Percentiles rank a stretch among this genome's conserved stretches.
These are phyloP conservation scores for Drosophila nigrodunni DNA, from an alignment of 1,140 invertebrate genomes.

Conservation along the genomic window DNA sequence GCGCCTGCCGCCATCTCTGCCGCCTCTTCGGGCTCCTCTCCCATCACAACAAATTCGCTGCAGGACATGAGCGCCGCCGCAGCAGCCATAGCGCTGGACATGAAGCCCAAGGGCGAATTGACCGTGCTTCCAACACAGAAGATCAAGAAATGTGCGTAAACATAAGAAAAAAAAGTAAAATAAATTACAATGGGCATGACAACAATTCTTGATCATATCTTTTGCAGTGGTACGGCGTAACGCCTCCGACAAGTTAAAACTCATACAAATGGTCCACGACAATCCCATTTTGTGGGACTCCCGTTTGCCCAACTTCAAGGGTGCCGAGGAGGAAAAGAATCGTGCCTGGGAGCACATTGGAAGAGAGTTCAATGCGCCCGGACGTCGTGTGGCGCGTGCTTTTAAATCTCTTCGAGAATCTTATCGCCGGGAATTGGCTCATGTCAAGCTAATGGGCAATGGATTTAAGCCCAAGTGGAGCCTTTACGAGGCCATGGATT, in stretches of 20 bases:
- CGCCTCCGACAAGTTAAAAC: conserved; percentile 79
- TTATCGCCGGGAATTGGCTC: conserved; percentile 78
- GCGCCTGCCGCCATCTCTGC: conserved; percentile 57
- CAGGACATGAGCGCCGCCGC: conserved; percentile 74
- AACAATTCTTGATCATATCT: conserved; percentile 5
- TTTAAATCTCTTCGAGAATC: conserved; percentile 82
- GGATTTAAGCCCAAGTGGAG: conserved; percentile 83
- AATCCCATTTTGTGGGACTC: conserved; percentile 83
- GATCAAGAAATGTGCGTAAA: conserved; percentile 79
- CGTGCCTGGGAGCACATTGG: conserved; percentile 82
- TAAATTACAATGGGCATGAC: neutral
- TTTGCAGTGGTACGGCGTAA: conserved; percentile 78
- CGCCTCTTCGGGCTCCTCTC: conserved; percentile 39
- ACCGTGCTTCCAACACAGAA: conserved; percentile 60
- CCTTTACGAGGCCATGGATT: conserved; percentile 81
- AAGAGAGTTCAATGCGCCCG: conserved; percentile 80
- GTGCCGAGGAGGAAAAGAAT: conserved; percentile 83
- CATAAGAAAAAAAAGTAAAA: neutral
- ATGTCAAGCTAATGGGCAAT: conserved; percentile 80
- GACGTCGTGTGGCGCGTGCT: conserved; percentile 76
- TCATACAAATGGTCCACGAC: conserved; percentile 83
- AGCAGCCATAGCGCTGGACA: conserved; percentile 71
- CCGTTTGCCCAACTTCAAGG: conserved; percentile 82
- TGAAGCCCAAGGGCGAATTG: conserved; percentile 68
- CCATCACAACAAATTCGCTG: conserved; percentile 67